Evolutionary conservation across 2,797 vertebrate species (phyloP).

Genomic region (Hozukius guyotensis): DNA sequence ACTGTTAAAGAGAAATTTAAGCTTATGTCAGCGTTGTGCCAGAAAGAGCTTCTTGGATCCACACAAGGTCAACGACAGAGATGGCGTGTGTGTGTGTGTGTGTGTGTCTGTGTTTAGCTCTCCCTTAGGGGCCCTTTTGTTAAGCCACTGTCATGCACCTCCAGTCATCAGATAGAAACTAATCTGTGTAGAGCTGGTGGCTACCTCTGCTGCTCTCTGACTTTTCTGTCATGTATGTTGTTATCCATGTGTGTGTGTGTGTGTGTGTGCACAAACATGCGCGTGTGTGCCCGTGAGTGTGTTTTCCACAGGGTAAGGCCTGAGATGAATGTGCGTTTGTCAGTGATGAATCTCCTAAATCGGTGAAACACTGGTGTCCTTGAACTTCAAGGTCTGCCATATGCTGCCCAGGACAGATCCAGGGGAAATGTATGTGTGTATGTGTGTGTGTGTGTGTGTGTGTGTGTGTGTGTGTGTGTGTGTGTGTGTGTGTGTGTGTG

Average conservation of each 20-base stretch:
- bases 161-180: conserved; percentile 33
- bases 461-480: conserved; percentile 6
- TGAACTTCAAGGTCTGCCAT: conserved; percentile 80
- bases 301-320: conserved; percentile 50
- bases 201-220: conserved; percentile 25
- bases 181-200: conserved; percentile 22
- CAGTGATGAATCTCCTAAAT: conserved; percentile 82
- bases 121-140: conserved; percentile 6
- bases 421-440: conserved; percentile 35
- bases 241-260: conserved; percentile 8
- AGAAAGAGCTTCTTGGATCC: neutral
- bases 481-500: conserved; percentile 5
- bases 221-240: conserved; percentile 15
- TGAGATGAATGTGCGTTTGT: conserved; percentile 73
- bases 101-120: conserved; percentile 24
- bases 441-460: conserved; percentile 7
- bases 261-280: neutral
- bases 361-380: conserved; percentile 78
- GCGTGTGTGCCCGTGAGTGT: conserved; percentile 6
- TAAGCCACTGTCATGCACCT: conserved; percentile 28
- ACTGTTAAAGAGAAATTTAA: conserved; percentile 20
- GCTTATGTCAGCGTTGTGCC: neutral
- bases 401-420: conserved; percentile 73
- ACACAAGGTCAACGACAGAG: conserved; percentile 42
- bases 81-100: conserved; percentile 4